Base-by-base conservation (phyloP, 2,888 invertebrate species). In the Drosophila affinis region DNA sequence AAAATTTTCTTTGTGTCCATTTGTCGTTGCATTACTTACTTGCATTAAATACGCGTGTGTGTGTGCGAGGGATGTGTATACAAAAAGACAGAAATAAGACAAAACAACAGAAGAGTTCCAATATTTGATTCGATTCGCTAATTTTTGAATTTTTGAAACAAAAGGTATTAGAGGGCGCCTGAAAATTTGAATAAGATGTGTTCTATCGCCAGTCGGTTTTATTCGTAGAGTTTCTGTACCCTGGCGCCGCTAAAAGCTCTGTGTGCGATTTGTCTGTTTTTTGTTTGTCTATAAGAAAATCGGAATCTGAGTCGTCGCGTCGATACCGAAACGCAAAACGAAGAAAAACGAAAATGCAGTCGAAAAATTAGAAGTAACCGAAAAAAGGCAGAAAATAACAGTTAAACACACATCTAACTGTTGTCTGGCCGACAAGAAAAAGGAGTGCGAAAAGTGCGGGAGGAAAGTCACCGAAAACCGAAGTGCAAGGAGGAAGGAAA, bases 361-460 rank as follows among this genome's bases (percentile, higher is more conserved):
- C 48, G 60, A 32, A 51, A 69, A 75, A 75, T 76, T 58, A 27
- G 54, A 62, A 58, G 53, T 17, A 63, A 69, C 44, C 58, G 52
- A 39, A n/a, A n/a, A 3, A 39, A 39, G 59, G 48, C 53, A 27
- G n/a, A 51, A 62, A 72, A 69, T 72, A 84, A 75, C 83, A 78
- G 85, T 81, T 73, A 65, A 77, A 55, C 64, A 47, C 29, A 47
- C 63, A 68, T 18, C 61, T 79, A 81, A 84, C 77, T 77, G 87
- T 87, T 81, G 67, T 87, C 77, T 79, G 55, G 52, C 62, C 62
- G 27, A 71, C 55, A 27, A 67, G 24, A 27, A 24, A 32, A 47
- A 48, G 29, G 18, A 67, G 55, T 47, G 64, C 64, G 55, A 62
- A 56, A 59, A 63, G 60, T 72, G 59, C 51, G 54, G 17, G 47